Evolutionary conservation across 2,888 invertebrate genomes (phyloP), one percentile per base, ranked within the genome.

Genomic region (Onchidella celtica): DNA sequence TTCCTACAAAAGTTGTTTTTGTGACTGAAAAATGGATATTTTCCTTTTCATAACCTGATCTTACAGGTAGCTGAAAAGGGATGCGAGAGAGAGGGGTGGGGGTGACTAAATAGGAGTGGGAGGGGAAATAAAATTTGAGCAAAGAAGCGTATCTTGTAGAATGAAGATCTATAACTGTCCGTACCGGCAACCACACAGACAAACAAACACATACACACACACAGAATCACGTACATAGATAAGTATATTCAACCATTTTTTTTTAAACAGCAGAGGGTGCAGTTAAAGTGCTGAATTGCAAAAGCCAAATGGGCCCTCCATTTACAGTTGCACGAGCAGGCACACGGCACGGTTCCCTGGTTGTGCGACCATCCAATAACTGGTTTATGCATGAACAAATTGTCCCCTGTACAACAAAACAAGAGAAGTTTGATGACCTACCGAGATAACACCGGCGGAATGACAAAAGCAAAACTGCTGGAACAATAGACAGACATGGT

Each of bases 171-270:
- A 47, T n/a, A 68, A 17, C 11, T n/a, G 21, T n/a, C 14, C 59
- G 11, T 29, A 75, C 34, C 32, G 57, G 38, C 61, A 1, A 24
- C 29, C 34, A 68, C 32, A 78, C n/a, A 68, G 57, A 78, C 1
- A 77, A 32, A 77, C 11, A 68, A 29, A 55, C 4, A 77, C 6
- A 55, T 14, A 77, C 21, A 66, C 2, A 68, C 32, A 61, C 21
- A 36, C 29, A 59, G 17, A 61, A 32, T 27, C n/a, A 63, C 27
- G 29, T 34, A 57, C 57, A 55, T 32, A 55, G 36, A 24, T 27
- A 34, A 27, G 38, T 32, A 34, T 40, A 29, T 27, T 27, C 27
- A 36, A 3, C 11, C 3, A 17, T 17, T 14, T 3, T 6, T 17
- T 11, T 6, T 6, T 17, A 47, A 17, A 17, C 47, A 47, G 47